Percentiles rank a stretch among this genome's conserved stretches.
Evolutionary conservation across 2,113 vertebrate species (phyloP).

Genomic region (Gavialis gangeticus): DNA sequence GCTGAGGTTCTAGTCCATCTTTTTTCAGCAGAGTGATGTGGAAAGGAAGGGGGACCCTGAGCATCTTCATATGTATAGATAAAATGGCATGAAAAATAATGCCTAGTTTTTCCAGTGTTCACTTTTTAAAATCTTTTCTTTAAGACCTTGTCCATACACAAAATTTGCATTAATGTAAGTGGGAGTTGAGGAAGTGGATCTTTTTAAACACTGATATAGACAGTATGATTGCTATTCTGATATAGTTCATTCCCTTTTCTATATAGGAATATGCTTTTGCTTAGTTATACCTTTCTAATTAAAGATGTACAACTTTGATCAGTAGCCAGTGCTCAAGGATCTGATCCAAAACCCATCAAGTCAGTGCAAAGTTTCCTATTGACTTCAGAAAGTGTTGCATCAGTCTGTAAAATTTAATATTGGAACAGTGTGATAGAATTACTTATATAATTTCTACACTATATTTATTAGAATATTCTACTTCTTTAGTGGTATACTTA

Average conservation of each 20-base stretch:
- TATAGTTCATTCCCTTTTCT: neutral
- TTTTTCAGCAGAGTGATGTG: neutral
- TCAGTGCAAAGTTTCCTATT: neutral
- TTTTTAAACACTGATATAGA: no score
- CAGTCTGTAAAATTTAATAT: neutral
- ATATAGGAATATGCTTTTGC: neutral
- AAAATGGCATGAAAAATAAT: no score
- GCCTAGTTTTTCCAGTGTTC: neutral
- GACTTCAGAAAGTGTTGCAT: neutral
- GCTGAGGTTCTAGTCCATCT: neutral
- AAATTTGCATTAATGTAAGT: neutral
- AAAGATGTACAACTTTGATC: neutral
- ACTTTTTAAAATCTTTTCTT: neutral
- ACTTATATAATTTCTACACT: neutral
- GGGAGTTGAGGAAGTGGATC: neutral
- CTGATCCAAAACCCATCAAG: neutral
- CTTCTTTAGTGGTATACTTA: neutral
- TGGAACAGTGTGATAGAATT: no score
- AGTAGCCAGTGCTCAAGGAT: neutral
- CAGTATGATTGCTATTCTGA: neutral
- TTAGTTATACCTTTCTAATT: neutral
- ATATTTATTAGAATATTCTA: neutral
- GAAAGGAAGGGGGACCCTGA: neutral
- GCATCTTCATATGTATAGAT: no score
- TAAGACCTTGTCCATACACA: neutral